Evolutionary conservation across 2,888 invertebrate genomes (phyloP).

Genomic region (Acanthoscelides obtectus): DNA sequence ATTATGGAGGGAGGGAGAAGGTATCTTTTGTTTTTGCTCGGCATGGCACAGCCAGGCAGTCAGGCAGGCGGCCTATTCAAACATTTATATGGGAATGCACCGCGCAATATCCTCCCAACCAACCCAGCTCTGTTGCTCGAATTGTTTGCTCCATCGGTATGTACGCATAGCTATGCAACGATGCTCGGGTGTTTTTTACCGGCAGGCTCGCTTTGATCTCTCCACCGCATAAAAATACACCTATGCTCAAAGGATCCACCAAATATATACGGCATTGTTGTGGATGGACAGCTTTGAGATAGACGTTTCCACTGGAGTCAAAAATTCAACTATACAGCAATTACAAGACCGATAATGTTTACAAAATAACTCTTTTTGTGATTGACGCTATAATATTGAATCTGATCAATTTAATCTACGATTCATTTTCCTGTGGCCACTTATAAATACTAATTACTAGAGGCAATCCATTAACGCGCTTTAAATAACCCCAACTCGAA

Average conservation of each 20-base stretch:
- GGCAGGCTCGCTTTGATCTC: not conserved
- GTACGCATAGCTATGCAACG: not conserved
- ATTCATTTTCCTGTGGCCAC: too few species aligned
- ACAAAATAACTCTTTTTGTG: too few species aligned
- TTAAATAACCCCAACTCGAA: too few species aligned
- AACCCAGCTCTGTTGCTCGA: not conserved
- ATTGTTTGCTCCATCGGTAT: constrained; percentile 12
- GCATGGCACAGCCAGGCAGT: not conserved
- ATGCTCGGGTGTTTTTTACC: not conserved
- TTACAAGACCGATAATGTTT: too few species aligned
- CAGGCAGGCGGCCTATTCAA: constrained; percentile 24
- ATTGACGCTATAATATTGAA: too few species aligned
- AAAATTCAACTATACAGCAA: not conserved
- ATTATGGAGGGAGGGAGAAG: constrained; percentile 7
- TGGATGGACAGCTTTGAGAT: not conserved
- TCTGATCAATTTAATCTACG: too few species aligned
- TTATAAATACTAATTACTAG: too few species aligned
- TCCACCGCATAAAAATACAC: not conserved
- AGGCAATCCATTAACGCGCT: too few species aligned
- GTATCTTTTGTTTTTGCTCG: constrained; percentile 22
- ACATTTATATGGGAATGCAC: constrained; percentile 25
- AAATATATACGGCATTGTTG: not conserved
- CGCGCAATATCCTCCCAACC: constrained; percentile 7
- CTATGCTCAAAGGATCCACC: not conserved
- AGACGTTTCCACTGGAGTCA: not conserved